These are phyloP conservation scores for Caenorhabditis parvicauda DNA, from an alignment of 2,888 invertebrate species.

Conservation along the genomic window DNA sequence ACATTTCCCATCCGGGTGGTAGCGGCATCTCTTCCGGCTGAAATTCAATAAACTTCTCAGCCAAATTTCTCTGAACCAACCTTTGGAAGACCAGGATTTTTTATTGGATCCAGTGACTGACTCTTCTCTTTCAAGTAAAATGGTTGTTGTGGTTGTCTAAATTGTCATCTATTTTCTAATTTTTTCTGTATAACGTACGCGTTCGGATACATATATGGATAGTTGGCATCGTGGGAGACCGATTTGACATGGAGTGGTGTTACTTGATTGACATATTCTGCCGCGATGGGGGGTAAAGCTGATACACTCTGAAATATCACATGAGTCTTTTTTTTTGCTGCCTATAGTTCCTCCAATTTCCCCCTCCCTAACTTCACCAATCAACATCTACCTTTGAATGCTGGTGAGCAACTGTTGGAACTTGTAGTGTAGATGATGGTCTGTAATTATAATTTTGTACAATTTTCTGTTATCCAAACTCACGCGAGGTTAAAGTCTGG, in stretches of 20 bases:
- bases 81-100: too few relatives aligned
- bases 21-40: constrained; percentile 25
- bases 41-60: too few relatives aligned
- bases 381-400: constrained; percentile 21
- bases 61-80: too few relatives aligned
- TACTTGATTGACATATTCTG: not conserved
- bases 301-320: constrained; percentile 20
- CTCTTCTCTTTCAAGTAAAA: constrained; percentile 25
- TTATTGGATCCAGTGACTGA: constrained; percentile 28
- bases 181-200: not conserved
- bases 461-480: not conserved
- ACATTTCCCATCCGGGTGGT: constrained; percentile 35
- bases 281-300: constrained; percentile 22
- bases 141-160: constrained; percentile 10
- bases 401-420: constrained; percentile 12
- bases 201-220: constrained; percentile 5
- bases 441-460: not conserved
- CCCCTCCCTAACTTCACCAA: not conserved
- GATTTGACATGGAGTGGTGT: constrained; percentile 25
- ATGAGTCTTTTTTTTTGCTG: not conserved
- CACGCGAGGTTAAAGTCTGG: constrained; percentile 20
- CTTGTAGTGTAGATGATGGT: too few relatives aligned
- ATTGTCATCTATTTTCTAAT: not conserved
- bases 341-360: not conserved
- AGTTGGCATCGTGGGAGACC: constrained; percentile 28